Base-by-base conservation (phyloP, 2,113 vertebrate species). In the Protobothrops flavoviridis region DNA sequence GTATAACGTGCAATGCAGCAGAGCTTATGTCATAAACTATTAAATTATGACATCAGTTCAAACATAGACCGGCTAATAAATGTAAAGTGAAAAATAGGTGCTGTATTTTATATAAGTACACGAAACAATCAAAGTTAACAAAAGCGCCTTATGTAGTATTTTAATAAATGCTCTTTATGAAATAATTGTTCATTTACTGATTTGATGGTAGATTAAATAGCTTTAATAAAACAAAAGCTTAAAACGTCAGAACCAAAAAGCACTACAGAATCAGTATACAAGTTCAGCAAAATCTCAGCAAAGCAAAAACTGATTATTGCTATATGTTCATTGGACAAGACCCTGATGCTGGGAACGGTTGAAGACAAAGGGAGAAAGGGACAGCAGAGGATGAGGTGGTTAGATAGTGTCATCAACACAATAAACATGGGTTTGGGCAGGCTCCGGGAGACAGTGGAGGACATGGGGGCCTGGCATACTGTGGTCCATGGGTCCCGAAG, bases 191-290 rank as follows among this genome's bases (percentile, higher is more conserved):
- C 57, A 92, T 96, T 96, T 52, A 93, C 94, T 50, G 86, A 95
- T 95, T 96, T 96, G 95, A 95, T 9, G 59, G 3, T 91, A 90
- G 96, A 95, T 97, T 95, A 21, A 93, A 93, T 93, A 94, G 89
- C 90, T 96, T 85, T 96, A 96, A 94, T n/a, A 86, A 12, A 94
- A 95, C 91, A 94, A 95, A 97, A 96, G 95, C 90, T 95, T 91
- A 87, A 88, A 92, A 92, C 59, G 95, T 0, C 0, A 0, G 91
- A 96, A 96, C 93, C 94, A 96, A 93, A 74, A 21, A 24, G 13
- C 24, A 52, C 91, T 52, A 93, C 74, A 4, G 89, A 10, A 17
- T 95, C 93, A 86, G 56, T 15, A 89, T 74, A 0, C 50, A 39
- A 94, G 88, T 91, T 93, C 92, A 94, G 92, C 64, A 91, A 89